Base-by-base conservation (phyloP, 2,797 vertebrate species). In the Danio tinwini region DNA sequence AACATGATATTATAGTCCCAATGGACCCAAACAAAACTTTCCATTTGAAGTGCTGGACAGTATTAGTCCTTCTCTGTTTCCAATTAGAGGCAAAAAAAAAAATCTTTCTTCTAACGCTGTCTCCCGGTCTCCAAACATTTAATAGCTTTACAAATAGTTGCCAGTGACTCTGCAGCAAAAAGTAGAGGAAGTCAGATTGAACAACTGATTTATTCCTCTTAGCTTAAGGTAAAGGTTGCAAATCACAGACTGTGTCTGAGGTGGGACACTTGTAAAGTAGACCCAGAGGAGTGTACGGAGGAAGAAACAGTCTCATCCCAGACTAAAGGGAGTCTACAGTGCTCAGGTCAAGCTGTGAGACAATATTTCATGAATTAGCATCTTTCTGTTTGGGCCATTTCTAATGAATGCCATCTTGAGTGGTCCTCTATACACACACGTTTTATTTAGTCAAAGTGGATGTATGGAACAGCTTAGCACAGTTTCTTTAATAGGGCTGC, bases 31-130 rank as follows among this genome's bases (percentile, higher is more conserved):
- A 72, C 40, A 82, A 70, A 50, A 45, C 73, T 74, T 73, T 74
- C 69, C 78, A 68, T 53, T 44, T 53, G 29, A 45, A 40, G 55
- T 59, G 56, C 62, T 80, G 78, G 70, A 64, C 63, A 6, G 19
- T 42, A 63, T 59, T 52, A 74, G 21, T 44, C 17, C 65, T 42
- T 82, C 86, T 81, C 90, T 92, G 92, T 89, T 92, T 93, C 90
- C 90, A 93, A 92, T 93, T 90, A 93, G 55, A 86, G 83, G 61
- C 81, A 84, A 67, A 84, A 75, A 62, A 72, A 40, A 74, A 49
- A 74, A 11, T 49, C 56, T 73, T 76, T 55, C 14, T 58, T 39
- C 55, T 59, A 62, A 40, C 11, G 12, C 44, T 21, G 73, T 67
- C n/a, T 44, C 61, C 14, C 64, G 76, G 58, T 61, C 79, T 88